phyloP scores from a whole-genome alignment of 1,140 invertebrate genomes.

The Cydia pomonella region DNA sequence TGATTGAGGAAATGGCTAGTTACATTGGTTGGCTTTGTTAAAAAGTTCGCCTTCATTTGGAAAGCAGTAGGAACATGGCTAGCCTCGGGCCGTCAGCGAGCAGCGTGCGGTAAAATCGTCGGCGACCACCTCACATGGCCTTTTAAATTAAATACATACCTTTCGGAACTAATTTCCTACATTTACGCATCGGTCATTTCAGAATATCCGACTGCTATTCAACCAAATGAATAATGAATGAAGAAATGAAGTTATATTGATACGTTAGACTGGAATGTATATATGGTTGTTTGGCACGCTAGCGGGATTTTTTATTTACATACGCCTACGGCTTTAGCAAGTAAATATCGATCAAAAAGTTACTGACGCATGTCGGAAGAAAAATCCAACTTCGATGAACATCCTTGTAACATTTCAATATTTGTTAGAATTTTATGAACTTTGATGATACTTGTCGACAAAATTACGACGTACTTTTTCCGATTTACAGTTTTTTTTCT shows the following conservation, averaged over 20 bases:
- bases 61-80: neutral
- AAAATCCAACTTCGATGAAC: neutral
- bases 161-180: neutral
- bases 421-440: neutral
- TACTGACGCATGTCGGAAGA: conserved; percentile 3
- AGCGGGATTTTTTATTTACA: neutral
- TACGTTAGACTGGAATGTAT: neutral
- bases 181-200: neutral
- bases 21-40: neutral
- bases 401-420: neutral
- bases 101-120: conserved; percentile 10
- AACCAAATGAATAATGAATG: neutral
- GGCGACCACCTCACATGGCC: neutral
- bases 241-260: neutral
- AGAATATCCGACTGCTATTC: neutral
- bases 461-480: neutral
- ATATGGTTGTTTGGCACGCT: neutral
- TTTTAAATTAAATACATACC: conserved; percentile 25
- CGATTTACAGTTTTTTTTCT: neutral
- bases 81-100: neutral
- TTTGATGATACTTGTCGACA: neutral
- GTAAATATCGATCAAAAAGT: conserved; percentile 16
- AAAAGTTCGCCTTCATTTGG: neutral
- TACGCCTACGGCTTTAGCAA: conserved; percentile 1
- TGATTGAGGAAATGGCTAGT: neutral